A percentile compares a stretch with the other conserved stretches of the same genome.
Evolutionary conservation across 2,888 invertebrate genomes (phyloP).

Genomic region (Mesochorus sp.): DNA sequence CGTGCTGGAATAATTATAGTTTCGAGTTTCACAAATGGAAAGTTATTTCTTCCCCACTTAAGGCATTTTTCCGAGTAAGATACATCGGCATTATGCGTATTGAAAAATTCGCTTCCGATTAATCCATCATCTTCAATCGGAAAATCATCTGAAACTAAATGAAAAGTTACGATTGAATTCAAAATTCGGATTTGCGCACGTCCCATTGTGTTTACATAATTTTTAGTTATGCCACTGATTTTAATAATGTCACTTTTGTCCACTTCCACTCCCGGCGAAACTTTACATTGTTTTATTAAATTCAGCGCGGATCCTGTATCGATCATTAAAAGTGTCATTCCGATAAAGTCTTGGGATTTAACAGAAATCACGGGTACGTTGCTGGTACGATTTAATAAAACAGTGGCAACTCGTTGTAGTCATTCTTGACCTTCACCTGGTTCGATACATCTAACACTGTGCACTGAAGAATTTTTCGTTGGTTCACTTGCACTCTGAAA

Average conservation of each 20-base stretch:
- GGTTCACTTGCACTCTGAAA: background rate
- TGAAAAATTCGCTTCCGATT: conserved; percentile 43
- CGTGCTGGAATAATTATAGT: conserved; percentile 42
- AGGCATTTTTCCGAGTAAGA: conserved; percentile 31
- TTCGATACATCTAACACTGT: background rate
- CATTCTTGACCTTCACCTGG: background rate
- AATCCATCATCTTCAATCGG: conserved; percentile 51
- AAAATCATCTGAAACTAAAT: conserved; percentile 42
- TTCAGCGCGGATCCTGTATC: conserved; percentile 33
- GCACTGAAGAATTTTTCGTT: background rate
- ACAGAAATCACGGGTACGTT: conserved; percentile 23
- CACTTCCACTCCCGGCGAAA: background rate
- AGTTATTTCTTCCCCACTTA: conserved; percentile 9
- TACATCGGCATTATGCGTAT: conserved; percentile 14
- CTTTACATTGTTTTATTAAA: conserved; percentile 12
- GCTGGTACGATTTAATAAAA: conserved; percentile 7
- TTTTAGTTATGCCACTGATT: conserved; percentile 36
- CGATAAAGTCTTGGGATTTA: background rate
- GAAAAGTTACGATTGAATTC: conserved; percentile 16
- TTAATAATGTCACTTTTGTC: conserved; percentile 11
- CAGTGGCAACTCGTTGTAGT: conserved; percentile 2
- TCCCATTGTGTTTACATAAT: conserved; percentile 41
- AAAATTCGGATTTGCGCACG: conserved; percentile 1
- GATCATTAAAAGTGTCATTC: conserved; percentile 31
- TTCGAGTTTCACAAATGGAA: conserved; percentile 43